Base-by-base conservation (phyloP, 2,888 invertebrate genomes). In the Charanyca ferruginea region DNA sequence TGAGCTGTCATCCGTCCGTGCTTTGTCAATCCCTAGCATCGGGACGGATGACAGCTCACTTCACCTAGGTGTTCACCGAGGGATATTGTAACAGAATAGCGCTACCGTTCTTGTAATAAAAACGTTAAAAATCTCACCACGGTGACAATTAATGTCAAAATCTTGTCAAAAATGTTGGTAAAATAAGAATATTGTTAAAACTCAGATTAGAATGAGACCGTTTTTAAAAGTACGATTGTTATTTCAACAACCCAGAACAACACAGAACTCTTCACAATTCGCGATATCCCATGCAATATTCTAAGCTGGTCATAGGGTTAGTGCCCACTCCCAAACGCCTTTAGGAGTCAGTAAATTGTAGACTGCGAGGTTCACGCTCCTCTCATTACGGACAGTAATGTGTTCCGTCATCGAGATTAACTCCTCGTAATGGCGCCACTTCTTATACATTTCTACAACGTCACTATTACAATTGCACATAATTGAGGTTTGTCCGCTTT, bases 371-470 rank as follows among this genome's bases (percentile, higher is more conserved):
- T 93, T 93, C 95, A 94, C 94, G 94, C 91, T 89, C 88, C 86
- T 81, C 92, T 94, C 94, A 94, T 95, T 94, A 94, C 90, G 79
- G 83, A 75, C 77, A 80, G 90, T 92, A 94, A 95, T 94, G 92
- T 92, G 94, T 95, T 94, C 94, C 94, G 94, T 95, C 95, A 94
- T 94, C 94, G 93, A 93, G 93, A 95, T 94, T 94, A 94, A 94
- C 91, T 92, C 87, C 85, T 86, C 83, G 90, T 94, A 94, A 94
- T 94, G 92, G 92, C 89, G 86, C 87, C 83, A 86, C 85, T 86
- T 90, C 89, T 89, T 90, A 90, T 89, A 79, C 87, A 91, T 91
- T 93, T 92, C 91, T 85, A 89, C 91, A 88, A 85, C 90, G 91
- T 94, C 93, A 94, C 94, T 93, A 90, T 90, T 91, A 92, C 92